phyloP scores from a whole-genome alignment of 2,888 invertebrate species.

The Parnassius smintheus region DNA sequence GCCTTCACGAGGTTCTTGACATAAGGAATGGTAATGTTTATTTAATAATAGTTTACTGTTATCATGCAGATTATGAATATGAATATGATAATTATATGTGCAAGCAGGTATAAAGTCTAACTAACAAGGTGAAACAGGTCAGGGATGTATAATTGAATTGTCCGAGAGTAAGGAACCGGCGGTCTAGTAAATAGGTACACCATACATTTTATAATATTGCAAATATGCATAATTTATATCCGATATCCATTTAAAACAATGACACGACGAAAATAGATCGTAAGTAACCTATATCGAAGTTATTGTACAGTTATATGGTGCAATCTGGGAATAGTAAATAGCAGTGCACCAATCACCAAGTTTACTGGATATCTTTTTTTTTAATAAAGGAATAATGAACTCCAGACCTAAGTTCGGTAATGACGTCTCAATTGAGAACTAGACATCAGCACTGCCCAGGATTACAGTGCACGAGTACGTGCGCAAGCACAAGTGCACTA shows the following conservation, averaged over 20 bases:
- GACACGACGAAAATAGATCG: slow-evolving; percentile 28
- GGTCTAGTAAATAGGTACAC: slow-evolving; percentile 8
- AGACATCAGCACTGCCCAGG: too few species aligned
- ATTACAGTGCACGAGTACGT: too few species aligned
- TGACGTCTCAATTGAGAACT: too few species aligned
- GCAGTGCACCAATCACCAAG: not conserved
- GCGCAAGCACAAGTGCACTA: too few species aligned
- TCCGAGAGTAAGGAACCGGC: not conserved
- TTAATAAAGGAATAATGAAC: not conserved
- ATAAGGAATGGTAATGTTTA: too few species aligned
- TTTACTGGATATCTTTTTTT: not conserved
- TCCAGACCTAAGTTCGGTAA: too few species aligned
- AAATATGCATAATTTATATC: slow-evolving; percentile 25
- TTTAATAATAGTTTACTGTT: too few species aligned
- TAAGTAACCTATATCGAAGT: slow-evolving; percentile 24
- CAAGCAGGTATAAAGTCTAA: slow-evolving; percentile 8
- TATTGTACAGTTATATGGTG: slow-evolving; percentile 12
- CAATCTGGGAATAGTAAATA: slow-evolving; percentile 2
- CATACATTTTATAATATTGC: slow-evolving; percentile 11
- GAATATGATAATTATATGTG: not conserved
- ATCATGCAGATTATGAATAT: too few species aligned
- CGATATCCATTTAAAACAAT: slow-evolving; percentile 27
- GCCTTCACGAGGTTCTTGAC: too few species aligned
- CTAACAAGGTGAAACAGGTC: slow-evolving; percentile 26
- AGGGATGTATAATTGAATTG: slow-evolving; percentile 30